Base-by-base conservation (phyloP, 2,797 vertebrate species). In the Garrulus glandarius region DNA sequence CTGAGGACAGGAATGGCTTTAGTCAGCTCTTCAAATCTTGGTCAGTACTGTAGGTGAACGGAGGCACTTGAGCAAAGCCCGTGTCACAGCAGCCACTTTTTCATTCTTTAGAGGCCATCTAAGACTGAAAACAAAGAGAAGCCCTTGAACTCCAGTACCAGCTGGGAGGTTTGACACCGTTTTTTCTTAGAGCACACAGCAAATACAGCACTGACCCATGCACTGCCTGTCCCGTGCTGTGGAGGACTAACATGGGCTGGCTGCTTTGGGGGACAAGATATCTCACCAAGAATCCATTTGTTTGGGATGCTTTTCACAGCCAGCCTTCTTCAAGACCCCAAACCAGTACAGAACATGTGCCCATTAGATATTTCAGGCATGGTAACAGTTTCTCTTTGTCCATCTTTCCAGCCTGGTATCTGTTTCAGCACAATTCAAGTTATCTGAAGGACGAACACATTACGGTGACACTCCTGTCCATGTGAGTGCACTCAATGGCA, bases 391-490 rank as follows among this genome's bases (percentile, higher is more conserved):
- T 77, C n/a, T 43, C 46, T 60, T 39, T 27, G 13, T 23, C 47
- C 13, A 5, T 50, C 37, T 39, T 41, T 29, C 15, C 64, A 84
- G 34, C 23, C 49, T 57, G 49, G 11, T 52, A 14, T 30, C 49
- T 69, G 7, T 59, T 92, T 63, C 64, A 47, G 59, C 24, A 15
- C 10, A 49, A 19, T 50, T 79, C 29, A 69, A 22, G 26, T 41
- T 56, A 32, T 32, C 46, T 59, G 61, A 70, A 84, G 44, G 44
- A 61, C 16, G 8, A 55, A 47, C 18, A 18, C 4, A 4, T n/a
- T 26, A 30, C 0, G 0, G 69, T 2, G 5, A 26, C n/a, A 11
- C 18, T n/a, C 5, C 11, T 18, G 13, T 8, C 61, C 49, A 2
- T 1, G 3, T 47, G 15, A 69, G 29, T 12, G 34, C 43, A 24